Percentiles rank a stretch among this genome's conserved stretches.
These are phyloP conservation scores for Athalia rosae DNA, from an alignment of 2,888 invertebrate genomes.

Conservation along the genomic window DNA sequence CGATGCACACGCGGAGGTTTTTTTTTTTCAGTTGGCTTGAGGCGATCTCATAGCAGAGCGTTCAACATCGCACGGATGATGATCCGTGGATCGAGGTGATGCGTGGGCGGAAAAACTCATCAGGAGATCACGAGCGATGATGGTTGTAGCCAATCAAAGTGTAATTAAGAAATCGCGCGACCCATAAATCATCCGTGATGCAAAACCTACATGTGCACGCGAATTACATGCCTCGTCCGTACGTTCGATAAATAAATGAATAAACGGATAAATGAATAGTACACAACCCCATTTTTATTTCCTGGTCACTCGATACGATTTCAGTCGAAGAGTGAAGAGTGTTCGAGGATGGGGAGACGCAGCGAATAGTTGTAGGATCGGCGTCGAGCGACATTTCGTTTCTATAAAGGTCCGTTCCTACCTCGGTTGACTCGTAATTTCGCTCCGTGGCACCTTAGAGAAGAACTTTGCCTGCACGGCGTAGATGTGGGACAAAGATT, in stretches of 20 bases:
- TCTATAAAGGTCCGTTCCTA: background rate
- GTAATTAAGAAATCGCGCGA: slow-evolving; percentile 29
- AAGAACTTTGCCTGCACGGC: slow-evolving; percentile 43
- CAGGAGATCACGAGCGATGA: slow-evolving; percentile 28
- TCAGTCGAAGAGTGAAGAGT: too few species aligned
- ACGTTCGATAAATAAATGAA: too few species aligned
- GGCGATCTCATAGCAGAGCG: background rate
- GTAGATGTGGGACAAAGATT: slow-evolving; percentile 47
- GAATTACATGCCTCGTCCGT: background rate
- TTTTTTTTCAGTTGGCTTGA: background rate
- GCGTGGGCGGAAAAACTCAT: slow-evolving; percentile 41
- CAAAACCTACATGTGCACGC: background rate
- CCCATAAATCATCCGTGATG: slow-evolving; percentile 25
- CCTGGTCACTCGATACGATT: background rate
- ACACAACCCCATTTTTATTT: background rate
- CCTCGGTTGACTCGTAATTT: slow-evolving; percentile 2
- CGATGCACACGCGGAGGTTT: background rate
- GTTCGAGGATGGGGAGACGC: too few species aligned
- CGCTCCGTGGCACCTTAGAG: slow-evolving; percentile 16
- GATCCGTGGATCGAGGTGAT: background rate
- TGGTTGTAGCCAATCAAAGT: slow-evolving; percentile 24
- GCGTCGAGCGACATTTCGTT: background rate
- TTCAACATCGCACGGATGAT: background rate
- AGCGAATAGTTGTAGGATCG: too few species aligned
- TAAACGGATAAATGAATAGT: too few species aligned